A percentile compares a stretch with the other conserved stretches of the same genome.
Conservation (phyloP, 2,797 vertebrate species). For the Coendou prehensilis region DNA sequence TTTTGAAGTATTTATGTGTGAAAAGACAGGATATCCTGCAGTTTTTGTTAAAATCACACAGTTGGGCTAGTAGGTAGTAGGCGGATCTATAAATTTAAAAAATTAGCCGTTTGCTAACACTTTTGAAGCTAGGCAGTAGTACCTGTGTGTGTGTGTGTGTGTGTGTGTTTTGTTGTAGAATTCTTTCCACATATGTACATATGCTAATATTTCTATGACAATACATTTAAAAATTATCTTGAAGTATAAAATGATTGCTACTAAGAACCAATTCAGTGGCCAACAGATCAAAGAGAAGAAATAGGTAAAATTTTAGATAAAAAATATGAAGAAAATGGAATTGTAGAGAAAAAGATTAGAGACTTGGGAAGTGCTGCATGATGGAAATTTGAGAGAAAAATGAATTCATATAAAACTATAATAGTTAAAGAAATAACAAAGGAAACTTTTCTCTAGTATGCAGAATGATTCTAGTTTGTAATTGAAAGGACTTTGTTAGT, state of each 20-base stretch:
- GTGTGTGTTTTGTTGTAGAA: background rate
- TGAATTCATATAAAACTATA: background rate
- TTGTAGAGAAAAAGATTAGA: background rate
- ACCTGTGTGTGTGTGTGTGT: no score
- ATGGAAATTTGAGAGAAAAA: constrained; percentile 14
- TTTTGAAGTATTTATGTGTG: background rate
- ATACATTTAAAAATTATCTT: background rate
- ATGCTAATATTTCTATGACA: background rate
- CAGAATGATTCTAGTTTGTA: background rate
- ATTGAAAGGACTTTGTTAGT: background rate
- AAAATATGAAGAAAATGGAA: background rate
- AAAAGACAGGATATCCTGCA: background rate
- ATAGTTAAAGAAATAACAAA: background rate
- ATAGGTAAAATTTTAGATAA: background rate
- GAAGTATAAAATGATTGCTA: background rate
- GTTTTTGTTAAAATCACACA: background rate
- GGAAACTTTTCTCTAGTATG: background rate
- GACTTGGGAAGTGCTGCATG: background rate
- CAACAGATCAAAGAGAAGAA: background rate
- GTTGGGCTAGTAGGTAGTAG: background rate
- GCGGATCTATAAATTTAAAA: background rate
- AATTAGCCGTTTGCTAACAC: background rate
- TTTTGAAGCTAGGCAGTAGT: background rate
- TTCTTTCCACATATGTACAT: background rate
- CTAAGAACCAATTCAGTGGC: background rate